Conservation (phyloP, 1,140 invertebrate species). For the Bombus impatiens region DNA sequence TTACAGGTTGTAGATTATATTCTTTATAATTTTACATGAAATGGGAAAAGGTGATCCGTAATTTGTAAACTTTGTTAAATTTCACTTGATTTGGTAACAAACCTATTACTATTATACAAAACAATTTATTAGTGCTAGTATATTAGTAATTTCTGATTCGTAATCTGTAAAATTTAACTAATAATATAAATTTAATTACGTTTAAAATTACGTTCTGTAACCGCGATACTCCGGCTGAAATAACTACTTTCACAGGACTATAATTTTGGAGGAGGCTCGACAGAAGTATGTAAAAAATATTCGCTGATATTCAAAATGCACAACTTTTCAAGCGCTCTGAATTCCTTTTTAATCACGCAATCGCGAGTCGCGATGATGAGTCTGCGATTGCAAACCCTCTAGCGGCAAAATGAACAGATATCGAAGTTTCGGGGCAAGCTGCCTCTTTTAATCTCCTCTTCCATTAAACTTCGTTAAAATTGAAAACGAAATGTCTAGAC, state of each 20-base stretch:
- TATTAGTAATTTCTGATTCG: too few species aligned
- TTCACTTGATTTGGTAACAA: too few species aligned
- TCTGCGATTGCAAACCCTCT: neutral
- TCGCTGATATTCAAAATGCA: neutral
- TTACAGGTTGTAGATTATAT: too few species aligned
- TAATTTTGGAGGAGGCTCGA: neutral
- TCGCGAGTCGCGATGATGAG: neutral
- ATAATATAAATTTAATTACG: too few species aligned
- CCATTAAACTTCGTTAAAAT: conserved; percentile 15
- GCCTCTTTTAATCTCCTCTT: neutral
- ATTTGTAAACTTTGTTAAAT: neutral
- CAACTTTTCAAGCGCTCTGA: neutral
- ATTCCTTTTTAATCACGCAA: neutral
- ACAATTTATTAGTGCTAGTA: too few species aligned
- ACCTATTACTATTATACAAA: too few species aligned
- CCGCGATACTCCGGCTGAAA: neutral
- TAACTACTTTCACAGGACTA: too few species aligned
- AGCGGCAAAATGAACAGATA: neutral
- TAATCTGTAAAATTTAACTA: too few species aligned
- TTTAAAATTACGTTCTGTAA: neutral
- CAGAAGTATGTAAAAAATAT: neutral
- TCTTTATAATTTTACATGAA: too few species aligned
- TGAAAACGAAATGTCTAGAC: neutral
- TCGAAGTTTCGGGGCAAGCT: neutral
- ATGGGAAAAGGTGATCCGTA: too few species aligned